Base-by-base conservation (phyloP, 2,113 vertebrate species). In the Nerophis lumbriciformis region DNA sequence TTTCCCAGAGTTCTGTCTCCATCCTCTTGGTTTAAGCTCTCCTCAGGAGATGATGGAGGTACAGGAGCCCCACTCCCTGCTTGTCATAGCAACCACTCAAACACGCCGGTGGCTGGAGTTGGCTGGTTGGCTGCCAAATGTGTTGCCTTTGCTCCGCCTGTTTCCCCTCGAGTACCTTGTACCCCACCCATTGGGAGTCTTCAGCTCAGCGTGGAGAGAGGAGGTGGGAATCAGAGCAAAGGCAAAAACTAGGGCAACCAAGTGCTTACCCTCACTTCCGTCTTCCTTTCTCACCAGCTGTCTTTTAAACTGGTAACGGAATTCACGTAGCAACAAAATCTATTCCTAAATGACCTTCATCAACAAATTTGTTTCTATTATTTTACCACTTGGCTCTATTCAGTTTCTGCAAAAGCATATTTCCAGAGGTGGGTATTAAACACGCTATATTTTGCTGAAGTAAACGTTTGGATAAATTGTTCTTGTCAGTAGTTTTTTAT, bases 81-180 rank as follows among this genome's bases (percentile, higher is more conserved):
- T 88, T 67, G 51, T 77, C 72, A 73, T 72, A 71, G 71, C 73
- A 68, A 84, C 82, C 49, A 42, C 65, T 77, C 66, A 89, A 89
- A 87, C 81, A 79, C 47, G 53, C 64, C 74, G 64, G 69, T 13
- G 57, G 78, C 65, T 82, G 77, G 72, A 54, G 50, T 68, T 68
- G 73, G 42, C 42, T 45, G 70, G 62, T 83, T 73, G 57, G 65
- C 68, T 69, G 86, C 75, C 82, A 87, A 77, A 83, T 84, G 65
- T 82, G 72, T 75, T 74, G 75, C 67, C 57, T 79, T 45, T 74
- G 64, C 61, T 77, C 72, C 48, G 65, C 57, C 36, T 37, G 76
- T 85, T 83, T 82, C 42, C 72, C 59, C 72, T 79, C 73, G 71
- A 72, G 68, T 63, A 52, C 75, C 74, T 66, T 15, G 52, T 77